These are phyloP conservation scores for Myiotriccus ornatus DNA, from an alignment of 2,797 vertebrate species.

Conservation along the genomic window DNA sequence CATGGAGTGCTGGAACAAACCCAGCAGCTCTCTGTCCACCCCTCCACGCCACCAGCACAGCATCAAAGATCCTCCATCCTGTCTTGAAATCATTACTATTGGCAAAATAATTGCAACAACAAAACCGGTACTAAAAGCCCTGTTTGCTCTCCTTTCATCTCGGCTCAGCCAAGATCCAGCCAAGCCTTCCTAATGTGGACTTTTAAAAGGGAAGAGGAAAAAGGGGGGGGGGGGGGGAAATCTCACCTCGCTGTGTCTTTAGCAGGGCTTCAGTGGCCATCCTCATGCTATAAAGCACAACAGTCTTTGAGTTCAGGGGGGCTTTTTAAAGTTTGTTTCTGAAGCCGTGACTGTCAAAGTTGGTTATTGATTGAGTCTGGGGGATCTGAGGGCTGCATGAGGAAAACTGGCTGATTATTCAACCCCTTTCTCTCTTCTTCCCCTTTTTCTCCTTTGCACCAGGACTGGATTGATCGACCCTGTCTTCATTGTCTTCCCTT, in stretches of 20 bases:
- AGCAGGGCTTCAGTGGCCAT: background rate
- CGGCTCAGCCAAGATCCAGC: background rate
- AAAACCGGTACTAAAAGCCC: constrained; percentile 54
- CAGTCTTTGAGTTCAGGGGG: constrained; percentile 19
- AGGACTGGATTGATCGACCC: constrained; percentile 61
- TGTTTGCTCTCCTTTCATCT: constrained; percentile 60
- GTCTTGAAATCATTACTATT: constrained; percentile 65
- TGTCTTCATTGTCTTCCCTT: constrained; percentile 63
- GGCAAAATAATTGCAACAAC: constrained; percentile 68
- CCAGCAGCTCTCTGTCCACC: background rate
- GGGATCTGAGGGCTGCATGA: constrained; percentile 63
- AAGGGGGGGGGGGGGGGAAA: background rate
- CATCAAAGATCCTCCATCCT: background rate
- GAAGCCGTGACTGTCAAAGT: constrained; percentile 65
- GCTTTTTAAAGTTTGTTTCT: constrained; percentile 50
- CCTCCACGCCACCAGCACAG: background rate
- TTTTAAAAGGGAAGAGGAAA: background rate
- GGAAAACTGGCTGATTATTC: constrained; percentile 36
- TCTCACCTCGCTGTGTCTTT: background rate
- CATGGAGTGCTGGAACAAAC: background rate
- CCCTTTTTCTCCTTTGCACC: constrained; percentile 38
- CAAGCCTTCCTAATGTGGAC: background rate
- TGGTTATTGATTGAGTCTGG: constrained; percentile 66
- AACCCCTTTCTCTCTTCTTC: constrained; percentile 23
- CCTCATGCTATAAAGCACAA: background rate